phyloP scores from a whole-genome alignment of 2,113 vertebrate species.

The Lophotis ruficrista region DNA sequence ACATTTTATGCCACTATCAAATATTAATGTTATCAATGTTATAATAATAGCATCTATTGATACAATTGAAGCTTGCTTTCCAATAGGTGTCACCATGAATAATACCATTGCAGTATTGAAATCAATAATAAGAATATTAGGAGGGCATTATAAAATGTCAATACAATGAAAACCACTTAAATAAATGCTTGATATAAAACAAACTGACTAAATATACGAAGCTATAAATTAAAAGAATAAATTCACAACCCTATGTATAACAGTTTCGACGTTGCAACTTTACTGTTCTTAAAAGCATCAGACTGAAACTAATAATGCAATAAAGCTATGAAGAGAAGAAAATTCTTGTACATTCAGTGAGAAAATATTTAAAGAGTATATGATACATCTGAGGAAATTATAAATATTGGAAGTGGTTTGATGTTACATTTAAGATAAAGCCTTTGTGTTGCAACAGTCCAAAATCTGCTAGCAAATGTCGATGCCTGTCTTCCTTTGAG shows the following conservation, averaged over 20 bases:
- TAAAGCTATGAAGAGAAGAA: neutral
- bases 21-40: conserved; percentile 80
- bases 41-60: conserved; percentile 81
- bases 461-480: neutral
- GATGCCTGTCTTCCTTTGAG: neutral
- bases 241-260: neutral
- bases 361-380: neutral
- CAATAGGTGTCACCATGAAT: conserved; percentile 80
- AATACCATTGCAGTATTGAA: conserved; percentile 79
- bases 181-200: conserved; percentile 70
- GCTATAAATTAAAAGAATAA: conserved; percentile 66
- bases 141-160: conserved; percentile 75
- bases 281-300: neutral
- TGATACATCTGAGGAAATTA: neutral
- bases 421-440: neutral
- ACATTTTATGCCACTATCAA: conserved; percentile 75
- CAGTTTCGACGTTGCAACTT: neutral
- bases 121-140: conserved; percentile 82
- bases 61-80: conserved; percentile 78
- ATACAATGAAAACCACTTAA: conserved; percentile 74
- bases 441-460: neutral
- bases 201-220: conserved; percentile 68
- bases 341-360: neutral
- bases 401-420: neutral
- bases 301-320: neutral